These are phyloP conservation scores for Macaria liturata DNA, from an alignment of 2,888 invertebrate genomes.

Conservation along the genomic window DNA sequence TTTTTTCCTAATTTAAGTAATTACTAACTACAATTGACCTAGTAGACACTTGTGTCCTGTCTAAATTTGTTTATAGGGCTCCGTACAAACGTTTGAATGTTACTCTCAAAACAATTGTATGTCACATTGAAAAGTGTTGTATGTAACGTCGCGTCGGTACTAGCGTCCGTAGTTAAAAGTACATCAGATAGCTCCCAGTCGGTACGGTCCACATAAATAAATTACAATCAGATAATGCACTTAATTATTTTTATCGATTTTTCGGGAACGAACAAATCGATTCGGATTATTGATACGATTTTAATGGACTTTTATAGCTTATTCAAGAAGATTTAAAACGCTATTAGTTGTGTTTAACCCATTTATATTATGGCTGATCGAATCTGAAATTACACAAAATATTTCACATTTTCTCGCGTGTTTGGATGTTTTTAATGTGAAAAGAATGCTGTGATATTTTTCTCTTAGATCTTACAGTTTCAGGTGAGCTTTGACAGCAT, in stretches of 20 bases:
- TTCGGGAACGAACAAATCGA: slow-evolving; percentile 15
- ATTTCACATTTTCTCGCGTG: no score
- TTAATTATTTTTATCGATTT: slow-evolving; percentile 27
- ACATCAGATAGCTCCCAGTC: slow-evolving; percentile 65
- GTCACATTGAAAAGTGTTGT: neutral
- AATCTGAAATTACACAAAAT: neutral
- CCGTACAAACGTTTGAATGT: no score
- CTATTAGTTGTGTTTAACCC: neutral
- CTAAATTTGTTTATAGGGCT: no score
- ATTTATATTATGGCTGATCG: neutral
- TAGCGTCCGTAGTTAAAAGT: slow-evolving; percentile 21
- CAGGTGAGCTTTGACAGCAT: no score
- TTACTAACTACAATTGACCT: no score
- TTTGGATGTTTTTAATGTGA: no score
- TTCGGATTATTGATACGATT: slow-evolving; percentile 16
- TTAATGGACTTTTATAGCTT: slow-evolving; percentile 22
- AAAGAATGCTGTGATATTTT: no score
- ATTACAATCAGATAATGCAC: slow-evolving; percentile 31
- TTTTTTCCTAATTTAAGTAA: no score
- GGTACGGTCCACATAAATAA: slow-evolving; percentile 35
- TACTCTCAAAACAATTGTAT: no score
- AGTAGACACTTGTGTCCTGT: no score
- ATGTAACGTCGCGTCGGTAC: neutral
- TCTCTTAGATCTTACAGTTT: no score
- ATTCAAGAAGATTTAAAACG: slow-evolving; percentile 6